Evolutionary conservation across 2,888 invertebrate species (phyloP).

Genomic region (Himalopsyche anomala): DNA sequence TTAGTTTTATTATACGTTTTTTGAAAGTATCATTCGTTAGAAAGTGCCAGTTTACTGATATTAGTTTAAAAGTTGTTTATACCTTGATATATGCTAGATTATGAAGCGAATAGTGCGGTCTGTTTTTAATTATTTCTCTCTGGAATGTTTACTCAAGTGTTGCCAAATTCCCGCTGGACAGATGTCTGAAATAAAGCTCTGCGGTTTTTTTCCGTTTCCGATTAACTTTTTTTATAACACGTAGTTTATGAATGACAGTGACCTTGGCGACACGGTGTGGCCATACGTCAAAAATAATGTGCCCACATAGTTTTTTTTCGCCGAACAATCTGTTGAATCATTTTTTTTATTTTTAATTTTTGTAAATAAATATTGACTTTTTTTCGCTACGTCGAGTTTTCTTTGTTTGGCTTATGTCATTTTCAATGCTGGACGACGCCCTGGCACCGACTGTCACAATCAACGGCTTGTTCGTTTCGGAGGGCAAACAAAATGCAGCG

Average conservation of each 20-base stretch:
- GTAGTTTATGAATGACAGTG: conserved; percentile 43
- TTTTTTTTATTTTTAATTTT: not conserved
- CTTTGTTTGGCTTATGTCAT: conserved; percentile 29
- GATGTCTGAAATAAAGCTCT: conserved; percentile 25
- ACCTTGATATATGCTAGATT: not conserved
- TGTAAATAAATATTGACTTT: not conserved
- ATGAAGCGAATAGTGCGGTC: not conserved
- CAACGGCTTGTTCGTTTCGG: not conserved
- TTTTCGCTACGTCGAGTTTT: not conserved
- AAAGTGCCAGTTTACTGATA: conserved; percentile 6
- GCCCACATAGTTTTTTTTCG: not conserved
- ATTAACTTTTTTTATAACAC: not conserved
- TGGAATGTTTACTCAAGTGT: conserved; percentile 16
- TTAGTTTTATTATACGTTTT: not conserved
- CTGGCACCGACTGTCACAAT: not conserved
- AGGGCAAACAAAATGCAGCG: not conserved
- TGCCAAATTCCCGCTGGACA: conserved; percentile 16
- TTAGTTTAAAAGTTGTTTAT: not conserved
- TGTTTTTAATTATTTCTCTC: conserved; percentile 14
- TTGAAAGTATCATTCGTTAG: not conserved
- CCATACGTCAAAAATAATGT: conserved; percentile 15
- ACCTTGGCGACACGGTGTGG: conserved; percentile 46
- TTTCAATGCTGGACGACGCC: conserved; percentile 22
- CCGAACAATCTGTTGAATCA: not conserved
- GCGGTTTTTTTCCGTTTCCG: not conserved